Evolutionary conservation across 2,888 invertebrate genomes (phyloP).

Genomic region (Coenonympha glycerion): DNA sequence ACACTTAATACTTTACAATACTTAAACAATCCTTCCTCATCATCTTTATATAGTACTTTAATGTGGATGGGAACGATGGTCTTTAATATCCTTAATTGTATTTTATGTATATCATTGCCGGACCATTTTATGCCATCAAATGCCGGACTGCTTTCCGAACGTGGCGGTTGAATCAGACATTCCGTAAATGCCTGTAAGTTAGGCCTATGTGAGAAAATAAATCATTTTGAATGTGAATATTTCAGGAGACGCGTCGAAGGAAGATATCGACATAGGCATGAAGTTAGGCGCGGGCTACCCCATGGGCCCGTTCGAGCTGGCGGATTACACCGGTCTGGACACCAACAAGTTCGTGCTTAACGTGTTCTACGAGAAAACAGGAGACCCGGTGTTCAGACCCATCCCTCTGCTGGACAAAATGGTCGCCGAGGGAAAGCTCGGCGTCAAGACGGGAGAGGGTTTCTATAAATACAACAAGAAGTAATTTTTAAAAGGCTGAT

Average conservation of each 20-base stretch:
- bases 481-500: slow-evolving; percentile 31
- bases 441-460: slow-evolving; percentile 88
- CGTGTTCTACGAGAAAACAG: slow-evolving; percentile 83
- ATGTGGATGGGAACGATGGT: no score
- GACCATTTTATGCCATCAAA: no score
- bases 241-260: slow-evolving; percentile 80
- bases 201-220: no score
- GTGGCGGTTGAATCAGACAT: no score
- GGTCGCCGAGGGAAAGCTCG: slow-evolving; percentile 86
- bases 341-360: slow-evolving; percentile 85
- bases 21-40: no score
- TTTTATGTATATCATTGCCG: no score
- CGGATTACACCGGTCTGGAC: slow-evolving; percentile 91
- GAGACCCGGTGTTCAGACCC: slow-evolving; percentile 69
- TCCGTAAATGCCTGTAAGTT: no score
- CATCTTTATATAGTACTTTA: no score
- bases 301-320: slow-evolving; percentile 92
- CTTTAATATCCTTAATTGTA: no score
- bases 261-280: slow-evolving; percentile 92
- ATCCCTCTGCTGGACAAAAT: slow-evolving; percentile 79
- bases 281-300: slow-evolving; percentile 93
- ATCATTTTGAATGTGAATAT: no score
- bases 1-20: no score
- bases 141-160: no score
- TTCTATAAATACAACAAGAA: slow-evolving; percentile 83